Base-by-base conservation (phyloP, 2,113 vertebrate genomes). In the Peromyscus polionotus region DNA sequence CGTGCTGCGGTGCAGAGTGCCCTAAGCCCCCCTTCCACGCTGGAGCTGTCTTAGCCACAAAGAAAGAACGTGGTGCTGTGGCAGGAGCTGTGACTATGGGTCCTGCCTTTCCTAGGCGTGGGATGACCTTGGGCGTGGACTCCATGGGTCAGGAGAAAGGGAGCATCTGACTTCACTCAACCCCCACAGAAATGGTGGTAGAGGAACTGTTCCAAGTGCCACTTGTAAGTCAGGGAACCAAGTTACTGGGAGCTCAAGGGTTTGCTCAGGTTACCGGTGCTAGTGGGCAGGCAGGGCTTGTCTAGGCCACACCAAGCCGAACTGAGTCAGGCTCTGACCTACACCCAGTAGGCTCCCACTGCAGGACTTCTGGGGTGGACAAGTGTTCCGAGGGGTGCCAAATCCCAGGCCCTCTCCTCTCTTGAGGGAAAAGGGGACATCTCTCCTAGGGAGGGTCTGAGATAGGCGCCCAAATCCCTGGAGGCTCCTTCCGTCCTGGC, bases 121-220 rank as follows among this genome's bases (percentile, higher is more conserved):
- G 1, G 4, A 63, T 13, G 61, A 54, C 84, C 63, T 39, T 6
- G 68, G 75, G 57, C 1, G 36, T 36, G 9, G 80, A 26, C 0
- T 2, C 3, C 22, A 1, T 0, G 80, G 22, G 28, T 6, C 72
- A 28, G 3, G 16, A 39, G 39, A 67, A 20, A 61, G 39, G 22
- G 13, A 54, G 68, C 0, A 36, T 17, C 36, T 31, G 48, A 65
- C 0, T 24, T 65, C 2, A 0, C 80, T 42, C 3, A 1, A 17
- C 9, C n/a, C 57, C 36, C 31, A 22, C 28, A 5, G 26, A 7
- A 1, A 26, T 6, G 12, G 7, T 4, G 22, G 63, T 2, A 20
- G 28, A 45, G 26, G 48, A 7, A 9, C 7, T 45, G 1, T 0
- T 24, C 33, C 2, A 12, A 39, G 3, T 11, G 6, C 51, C 39